Conservation (phyloP, 2,113 vertebrate species). For the Garra rufa region DNA sequence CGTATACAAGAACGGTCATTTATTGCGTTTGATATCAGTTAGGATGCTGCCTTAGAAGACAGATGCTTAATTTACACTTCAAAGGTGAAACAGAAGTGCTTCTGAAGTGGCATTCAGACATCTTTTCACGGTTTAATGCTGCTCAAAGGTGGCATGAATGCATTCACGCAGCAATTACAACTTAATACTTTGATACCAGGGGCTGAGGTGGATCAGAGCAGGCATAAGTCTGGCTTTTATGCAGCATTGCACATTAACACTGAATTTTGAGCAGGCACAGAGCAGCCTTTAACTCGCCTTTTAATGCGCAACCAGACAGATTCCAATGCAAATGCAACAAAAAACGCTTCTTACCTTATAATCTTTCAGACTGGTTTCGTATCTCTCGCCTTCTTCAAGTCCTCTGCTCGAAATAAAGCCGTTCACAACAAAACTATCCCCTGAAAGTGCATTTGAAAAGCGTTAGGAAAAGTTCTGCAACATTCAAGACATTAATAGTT, state of each 20-base stretch:
- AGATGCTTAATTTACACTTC: neutral
- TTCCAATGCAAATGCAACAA: neutral
- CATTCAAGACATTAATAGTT: neutral
- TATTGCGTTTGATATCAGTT: neutral
- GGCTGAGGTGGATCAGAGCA: neutral
- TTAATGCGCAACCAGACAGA: neutral
- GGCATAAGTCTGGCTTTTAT: neutral
- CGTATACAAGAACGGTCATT: neutral
- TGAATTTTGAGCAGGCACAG: neutral
- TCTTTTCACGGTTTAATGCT: neutral
- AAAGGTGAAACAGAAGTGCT: neutral
- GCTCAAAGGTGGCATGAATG: neutral
- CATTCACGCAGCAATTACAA: neutral
- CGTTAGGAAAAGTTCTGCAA: neutral
- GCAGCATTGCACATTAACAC: too few relatives aligned
- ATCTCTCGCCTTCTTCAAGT: conserved; percentile 76
- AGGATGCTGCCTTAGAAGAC: neutral
- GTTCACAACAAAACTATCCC: conserved; percentile 82
- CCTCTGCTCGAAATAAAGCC: conserved; percentile 76
- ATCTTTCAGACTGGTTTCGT: conserved; percentile 70
- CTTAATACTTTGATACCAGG: neutral
- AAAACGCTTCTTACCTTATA: conserved; percentile 70
- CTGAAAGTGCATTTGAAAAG: conserved; percentile 59
- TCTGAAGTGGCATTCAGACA: neutral
- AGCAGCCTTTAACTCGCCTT: neutral